A percentile compares a stretch with the other conserved stretches of the same genome.
Conservation (phyloP, 2,888 invertebrate genomes). For the Malthinus seriepunctatus region DNA sequence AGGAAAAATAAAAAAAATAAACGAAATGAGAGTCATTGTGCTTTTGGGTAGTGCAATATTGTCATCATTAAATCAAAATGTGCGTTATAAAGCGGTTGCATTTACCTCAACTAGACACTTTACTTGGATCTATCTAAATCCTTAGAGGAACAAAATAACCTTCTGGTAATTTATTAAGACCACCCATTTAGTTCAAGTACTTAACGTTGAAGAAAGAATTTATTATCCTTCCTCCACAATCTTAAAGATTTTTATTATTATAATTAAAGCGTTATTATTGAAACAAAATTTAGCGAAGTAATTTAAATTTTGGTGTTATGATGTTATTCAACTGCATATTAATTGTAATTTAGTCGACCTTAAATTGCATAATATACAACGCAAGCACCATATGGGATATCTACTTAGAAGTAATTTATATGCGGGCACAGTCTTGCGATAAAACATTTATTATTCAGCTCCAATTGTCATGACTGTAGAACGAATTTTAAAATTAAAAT, state of each 20-base stretch:
- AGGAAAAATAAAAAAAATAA: too few species aligned
- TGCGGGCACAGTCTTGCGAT: not conserved
- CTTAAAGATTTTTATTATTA: too few species aligned
- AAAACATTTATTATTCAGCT: conserved; percentile 1
- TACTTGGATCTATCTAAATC: conserved; percentile 35
- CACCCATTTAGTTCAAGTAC: conserved; percentile 17
- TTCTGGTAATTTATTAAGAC: conserved; percentile 17
- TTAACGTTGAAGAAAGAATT: conserved; percentile 11
- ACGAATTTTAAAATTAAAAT: too few species aligned
- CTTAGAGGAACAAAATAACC: conserved; percentile 25
- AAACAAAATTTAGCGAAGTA: too few species aligned
- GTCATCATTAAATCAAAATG: conserved; percentile 41
- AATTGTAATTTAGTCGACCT: conserved; percentile 10
- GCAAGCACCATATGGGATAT: conserved; percentile 4
- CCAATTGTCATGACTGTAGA: too few species aligned
- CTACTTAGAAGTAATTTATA: conserved; percentile 10
- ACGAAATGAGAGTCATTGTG: too few species aligned
- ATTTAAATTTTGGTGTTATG: not conserved
- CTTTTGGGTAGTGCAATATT: conserved; percentile 34
- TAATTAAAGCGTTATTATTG: too few species aligned
- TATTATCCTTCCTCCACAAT: not conserved
- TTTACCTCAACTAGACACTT: conserved; percentile 39
- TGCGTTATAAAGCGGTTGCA: conserved; percentile 42
- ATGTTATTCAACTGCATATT: not conserved
- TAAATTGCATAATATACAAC: conserved; percentile 1